A percentile compares a stretch with the other conserved stretches of the same genome.
These are phyloP conservation scores for Astreopora myriophthalma DNA, from an alignment of 64 coral and sea anemone genomes.

Conservation along the genomic window DNA sequence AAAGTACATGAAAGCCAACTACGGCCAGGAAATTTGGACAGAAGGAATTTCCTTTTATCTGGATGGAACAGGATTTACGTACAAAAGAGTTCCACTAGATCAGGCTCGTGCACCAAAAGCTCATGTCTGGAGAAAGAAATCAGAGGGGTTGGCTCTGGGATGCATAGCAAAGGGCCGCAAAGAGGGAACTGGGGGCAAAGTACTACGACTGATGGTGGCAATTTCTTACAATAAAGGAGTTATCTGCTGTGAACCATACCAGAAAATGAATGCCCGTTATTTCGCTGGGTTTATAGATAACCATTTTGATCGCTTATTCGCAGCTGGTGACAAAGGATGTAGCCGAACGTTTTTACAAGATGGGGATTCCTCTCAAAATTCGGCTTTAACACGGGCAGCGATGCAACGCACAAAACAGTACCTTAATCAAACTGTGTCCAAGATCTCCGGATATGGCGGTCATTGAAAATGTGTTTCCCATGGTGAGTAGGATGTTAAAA, in stretches of 20 bases:
- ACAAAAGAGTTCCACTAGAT: constrained; percentile 36
- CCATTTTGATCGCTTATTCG: not conserved
- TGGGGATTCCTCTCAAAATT: too few relatives aligned
- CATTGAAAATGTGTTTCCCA: too few relatives aligned
- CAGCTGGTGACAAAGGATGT: too few relatives aligned
- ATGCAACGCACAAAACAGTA: too few relatives aligned
- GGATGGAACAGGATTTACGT: constrained; percentile 13
- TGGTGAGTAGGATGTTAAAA: too few relatives aligned
- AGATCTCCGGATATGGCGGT: too few relatives aligned
- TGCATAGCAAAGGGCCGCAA: constrained; percentile 45
- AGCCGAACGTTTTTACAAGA: too few relatives aligned
- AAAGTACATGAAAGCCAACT: not conserved
- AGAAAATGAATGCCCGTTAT: constrained; percentile 50
- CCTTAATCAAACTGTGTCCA: too few relatives aligned
- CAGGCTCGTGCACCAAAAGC: constrained; percentile 20
- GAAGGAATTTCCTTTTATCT: constrained; percentile 38
- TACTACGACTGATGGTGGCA: constrained; percentile 64
- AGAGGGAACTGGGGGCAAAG: constrained; percentile 47
- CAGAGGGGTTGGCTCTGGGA: not conserved
- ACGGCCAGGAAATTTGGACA: not conserved
- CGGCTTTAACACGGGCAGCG: too few relatives aligned
- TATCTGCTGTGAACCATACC: constrained; percentile 49
- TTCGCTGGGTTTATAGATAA: constrained; percentile 26
- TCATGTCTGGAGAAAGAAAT: constrained; percentile 10
- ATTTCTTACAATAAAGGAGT: constrained; percentile 52